Evolutionary conservation across 2,888 invertebrate species (phyloP).

Genomic region (Drosophila fulvimacula): DNA sequence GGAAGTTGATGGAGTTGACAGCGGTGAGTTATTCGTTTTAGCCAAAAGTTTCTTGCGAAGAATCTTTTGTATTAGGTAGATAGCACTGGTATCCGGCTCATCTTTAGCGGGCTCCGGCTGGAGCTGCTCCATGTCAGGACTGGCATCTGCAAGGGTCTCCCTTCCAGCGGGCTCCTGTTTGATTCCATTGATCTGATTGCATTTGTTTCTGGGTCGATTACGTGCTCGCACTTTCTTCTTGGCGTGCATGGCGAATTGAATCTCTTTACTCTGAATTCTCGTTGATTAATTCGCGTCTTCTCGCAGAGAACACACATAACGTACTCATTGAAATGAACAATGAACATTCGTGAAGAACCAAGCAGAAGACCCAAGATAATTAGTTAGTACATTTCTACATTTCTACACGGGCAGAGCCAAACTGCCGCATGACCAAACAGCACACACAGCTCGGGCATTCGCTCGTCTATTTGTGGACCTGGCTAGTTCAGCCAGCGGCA

Average conservation of each 20-base stretch:
- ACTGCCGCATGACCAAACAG: background rate
- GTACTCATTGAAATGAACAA: slow-evolving; percentile 60
- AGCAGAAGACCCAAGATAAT: slow-evolving; percentile 37
- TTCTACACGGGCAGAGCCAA: slow-evolving; percentile 26
- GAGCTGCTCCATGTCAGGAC: background rate
- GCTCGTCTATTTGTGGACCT: slow-evolving; percentile 63
- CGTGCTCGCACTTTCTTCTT: slow-evolving; percentile 75
- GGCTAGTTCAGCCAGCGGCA: slow-evolving; percentile 44
- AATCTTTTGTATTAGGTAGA: slow-evolving; percentile 68
- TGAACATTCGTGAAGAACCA: slow-evolving; percentile 25
- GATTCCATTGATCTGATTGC: slow-evolving; percentile 53
- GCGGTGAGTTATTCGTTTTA: slow-evolving; percentile 15
- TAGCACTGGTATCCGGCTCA: slow-evolving; percentile 37
- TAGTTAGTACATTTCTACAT: slow-evolving; percentile 49
- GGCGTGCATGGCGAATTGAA: slow-evolving; percentile 44
- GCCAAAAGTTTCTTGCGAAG: slow-evolving; percentile 70
- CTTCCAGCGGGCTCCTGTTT: background rate
- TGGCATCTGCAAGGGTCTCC: no score
- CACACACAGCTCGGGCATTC: slow-evolving; percentile 26
- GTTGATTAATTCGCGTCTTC: slow-evolving; percentile 26
- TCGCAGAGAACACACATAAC: slow-evolving; percentile 30
- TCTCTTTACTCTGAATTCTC: background rate
- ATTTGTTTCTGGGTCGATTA: slow-evolving; percentile 79
- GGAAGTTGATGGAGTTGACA: background rate
- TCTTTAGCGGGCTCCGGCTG: slow-evolving; percentile 1